Base-by-base conservation (phyloP, 2,113 vertebrate species). In the Columba janthina region DNA sequence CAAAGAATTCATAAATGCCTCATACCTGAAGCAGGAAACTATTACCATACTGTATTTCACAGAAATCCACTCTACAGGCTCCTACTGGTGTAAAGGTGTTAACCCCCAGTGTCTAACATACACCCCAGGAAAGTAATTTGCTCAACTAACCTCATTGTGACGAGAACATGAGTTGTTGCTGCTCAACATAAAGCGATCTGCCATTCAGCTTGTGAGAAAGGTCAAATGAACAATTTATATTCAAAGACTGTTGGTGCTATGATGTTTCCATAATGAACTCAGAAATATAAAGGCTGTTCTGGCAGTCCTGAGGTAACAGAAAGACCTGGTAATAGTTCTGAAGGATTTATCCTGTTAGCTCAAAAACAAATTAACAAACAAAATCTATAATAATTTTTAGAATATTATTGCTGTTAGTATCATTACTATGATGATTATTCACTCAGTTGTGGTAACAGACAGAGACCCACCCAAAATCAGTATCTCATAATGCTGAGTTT, bases 211-310 rank as follows among this genome's bases (percentile, higher is more conserved):
- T 69, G 16, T 58, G 44, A 82, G n/a, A 95, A 95, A 94, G 73
- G 87, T 94, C 85, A 96, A 31, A 15, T 25, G 72, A 94, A 87
- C 48, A 57, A 85, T 97, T 92, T 89, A 22, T 61, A 91, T 82
- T 91, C 70, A 76, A 64, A 86, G 40, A 69, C 28, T 44, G 15
- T 60, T 64, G 36, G 36, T 28, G 14, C 40, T 67, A 40, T 2
- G 6, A 65, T 2, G 8, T 85, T 61, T 48, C 66, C 34, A 31
- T 61, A 65, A 90, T 44, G 31, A 83, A 57, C 29, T 84, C 80
- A 67, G 57, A 88, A 69, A 90, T 87, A 76, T 50, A 79, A 91
- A 69, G 48, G 17, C 19, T 61, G 34, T 29, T 85, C 24, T 87
- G 28, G 50, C 24, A 53, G 32, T 51, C n/a, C 28, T n/a, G 44